Evolutionary conservation across 2,888 invertebrate genomes (phyloP).

Genomic region (Anagyrus pseudococci): DNA sequence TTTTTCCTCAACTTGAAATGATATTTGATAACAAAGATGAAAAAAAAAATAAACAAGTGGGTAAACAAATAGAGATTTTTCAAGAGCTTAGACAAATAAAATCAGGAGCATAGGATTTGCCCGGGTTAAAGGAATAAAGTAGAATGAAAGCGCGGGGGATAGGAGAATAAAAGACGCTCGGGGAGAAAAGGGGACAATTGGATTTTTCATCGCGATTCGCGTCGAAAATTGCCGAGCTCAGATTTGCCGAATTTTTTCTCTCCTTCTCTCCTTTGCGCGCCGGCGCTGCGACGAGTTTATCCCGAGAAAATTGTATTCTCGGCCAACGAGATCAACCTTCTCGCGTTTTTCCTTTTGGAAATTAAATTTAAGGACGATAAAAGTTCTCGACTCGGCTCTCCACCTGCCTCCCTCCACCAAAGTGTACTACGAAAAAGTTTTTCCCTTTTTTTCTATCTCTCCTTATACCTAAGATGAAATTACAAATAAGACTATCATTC

Average conservation of each 20-base stretch:
- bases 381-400: slow-evolving; percentile 8
- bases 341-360: slow-evolving; percentile 29
- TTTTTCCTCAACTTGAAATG: no score
- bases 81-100: not conserved
- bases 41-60: no score
- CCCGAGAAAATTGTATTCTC: slow-evolving; percentile 36
- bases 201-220: slow-evolving; percentile 35
- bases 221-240: slow-evolving; percentile 35
- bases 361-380: slow-evolving; percentile 35
- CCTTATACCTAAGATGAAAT: slow-evolving; percentile 10
- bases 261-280: not conserved
- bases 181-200: slow-evolving; percentile 29
- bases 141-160: slow-evolving; percentile 5
- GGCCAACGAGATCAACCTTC: slow-evolving; percentile 31
- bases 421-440: no score
- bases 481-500: no score
- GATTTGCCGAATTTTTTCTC: slow-evolving; percentile 31
- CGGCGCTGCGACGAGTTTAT: slow-evolving; percentile 29
- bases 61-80: no score
- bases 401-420: no score
- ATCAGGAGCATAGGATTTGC: slow-evolving; percentile 6
- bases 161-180: slow-evolving; percentile 17
- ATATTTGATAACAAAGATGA: no score
- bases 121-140: slow-evolving; percentile 16
- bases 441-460: no score